These are phyloP conservation scores for Melopsittacus undulatus DNA, from an alignment of 2,797 vertebrate genomes.

Conservation along the genomic window DNA sequence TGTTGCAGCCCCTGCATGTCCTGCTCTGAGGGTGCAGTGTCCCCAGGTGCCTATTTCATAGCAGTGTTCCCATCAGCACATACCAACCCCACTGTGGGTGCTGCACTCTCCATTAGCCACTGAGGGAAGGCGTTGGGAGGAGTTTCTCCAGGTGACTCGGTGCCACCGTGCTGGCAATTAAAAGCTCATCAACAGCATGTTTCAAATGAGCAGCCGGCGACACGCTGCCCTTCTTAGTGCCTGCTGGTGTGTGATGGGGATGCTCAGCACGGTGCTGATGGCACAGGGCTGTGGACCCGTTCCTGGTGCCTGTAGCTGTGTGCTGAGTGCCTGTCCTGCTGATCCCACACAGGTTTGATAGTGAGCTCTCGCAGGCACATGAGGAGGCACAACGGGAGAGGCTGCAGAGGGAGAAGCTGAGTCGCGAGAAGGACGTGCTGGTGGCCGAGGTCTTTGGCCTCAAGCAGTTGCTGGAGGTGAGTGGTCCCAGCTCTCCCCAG, in stretches of 20 bases:
- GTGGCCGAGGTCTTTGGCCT: conserved; percentile 88
- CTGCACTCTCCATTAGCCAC: neutral
- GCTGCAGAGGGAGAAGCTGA: conserved; percentile 88
- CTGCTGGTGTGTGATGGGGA: neutral
- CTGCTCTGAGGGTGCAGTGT: neutral
- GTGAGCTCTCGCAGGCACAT: conserved; percentile 86
- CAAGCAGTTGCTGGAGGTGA: conserved; percentile 92
- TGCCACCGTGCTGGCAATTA: conserved; percentile 11
- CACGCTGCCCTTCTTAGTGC: rapidly evolving
- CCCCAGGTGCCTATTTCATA: neutral
- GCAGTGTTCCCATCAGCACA: rapidly evolving
- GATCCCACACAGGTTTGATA: conserved; percentile 83
- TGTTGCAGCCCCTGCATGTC: neutral
- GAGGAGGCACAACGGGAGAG: conserved; percentile 93
- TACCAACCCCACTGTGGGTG: neutral
- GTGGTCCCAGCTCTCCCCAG: rapidly evolving
- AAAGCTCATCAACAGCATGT: neutral
- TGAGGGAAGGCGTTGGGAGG: neutral
- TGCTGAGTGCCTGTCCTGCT: neutral
- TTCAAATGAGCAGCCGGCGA: rapidly evolving
- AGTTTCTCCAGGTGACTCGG: conserved; percentile 41
- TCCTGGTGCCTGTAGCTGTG: rapidly evolving
- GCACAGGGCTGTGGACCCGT: neutral
- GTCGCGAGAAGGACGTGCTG: conserved; percentile 90
- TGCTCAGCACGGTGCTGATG: rapidly evolving